Conservation (phyloP, 1,140 invertebrate genomes). For the Wiebesia pumilae region DNA sequence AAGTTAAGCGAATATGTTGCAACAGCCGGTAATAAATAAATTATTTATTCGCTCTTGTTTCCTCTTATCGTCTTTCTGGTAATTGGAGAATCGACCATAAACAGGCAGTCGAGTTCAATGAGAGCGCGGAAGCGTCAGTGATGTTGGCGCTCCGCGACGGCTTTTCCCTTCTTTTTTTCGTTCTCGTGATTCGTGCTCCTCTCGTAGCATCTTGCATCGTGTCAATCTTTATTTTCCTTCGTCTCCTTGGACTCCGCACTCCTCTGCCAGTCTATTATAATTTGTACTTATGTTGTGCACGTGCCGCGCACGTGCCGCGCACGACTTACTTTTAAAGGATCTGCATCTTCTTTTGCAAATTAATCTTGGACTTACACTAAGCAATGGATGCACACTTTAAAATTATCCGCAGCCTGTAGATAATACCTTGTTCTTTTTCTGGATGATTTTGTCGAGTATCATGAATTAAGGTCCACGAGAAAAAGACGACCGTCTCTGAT, state of each 20-base stretch:
- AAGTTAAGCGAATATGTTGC: neutral
- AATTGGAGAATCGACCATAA: neutral
- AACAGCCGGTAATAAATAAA: conserved; percentile 1
- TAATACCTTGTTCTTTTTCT: neutral
- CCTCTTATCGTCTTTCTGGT: neutral
- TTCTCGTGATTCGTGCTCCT: neutral
- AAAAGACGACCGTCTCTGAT: neutral
- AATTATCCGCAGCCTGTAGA: no score
- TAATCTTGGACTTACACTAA: conserved; percentile 1
- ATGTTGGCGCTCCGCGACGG: conserved; percentile 1
- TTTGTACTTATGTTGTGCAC: neutral
- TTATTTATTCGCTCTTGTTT: conserved; percentile 2
- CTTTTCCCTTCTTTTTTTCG: neutral
- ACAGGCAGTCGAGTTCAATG: neutral
- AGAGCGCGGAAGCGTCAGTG: conserved; percentile 27
- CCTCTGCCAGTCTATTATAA: no score
- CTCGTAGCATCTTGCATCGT: neutral
- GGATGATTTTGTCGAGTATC: neutral
- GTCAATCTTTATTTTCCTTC: conserved; percentile 18
- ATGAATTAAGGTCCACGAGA: neutral
- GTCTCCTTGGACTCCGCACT: neutral
- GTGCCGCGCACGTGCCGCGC: neutral
- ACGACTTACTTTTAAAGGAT: neutral
- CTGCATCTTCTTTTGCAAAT: conserved; percentile 21
- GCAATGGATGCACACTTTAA: neutral